Evolutionary conservation across 2,113 vertebrate genomes (phyloP).

Genomic region (Eptesicus fuscus): DNA sequence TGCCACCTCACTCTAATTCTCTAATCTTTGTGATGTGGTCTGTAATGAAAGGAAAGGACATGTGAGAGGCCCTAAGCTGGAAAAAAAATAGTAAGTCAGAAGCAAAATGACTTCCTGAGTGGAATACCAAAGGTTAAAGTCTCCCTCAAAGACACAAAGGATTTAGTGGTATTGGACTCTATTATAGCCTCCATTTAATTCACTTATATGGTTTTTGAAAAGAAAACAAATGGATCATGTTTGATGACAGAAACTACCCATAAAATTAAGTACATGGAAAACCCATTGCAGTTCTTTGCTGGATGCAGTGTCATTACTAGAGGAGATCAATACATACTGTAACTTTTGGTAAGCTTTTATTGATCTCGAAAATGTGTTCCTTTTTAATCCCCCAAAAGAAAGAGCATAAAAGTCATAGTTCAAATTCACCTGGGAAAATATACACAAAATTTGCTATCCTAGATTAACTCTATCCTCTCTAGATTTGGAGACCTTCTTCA

Average conservation of each 20-base stretch:
- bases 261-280: conserved; percentile 29
- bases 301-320: neutral
- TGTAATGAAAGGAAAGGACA: neutral
- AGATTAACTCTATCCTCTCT: neutral
- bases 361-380: conserved; percentile 10
- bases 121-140: neutral
- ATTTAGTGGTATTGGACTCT: neutral
- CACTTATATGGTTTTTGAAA: neutral
- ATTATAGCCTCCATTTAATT: neutral
- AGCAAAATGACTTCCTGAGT: neutral
- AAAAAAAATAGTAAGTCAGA: neutral
- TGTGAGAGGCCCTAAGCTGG: neutral
- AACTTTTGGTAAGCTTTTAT: conserved; percentile 28
- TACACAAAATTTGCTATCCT: neutral
- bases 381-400: conserved; percentile 2
- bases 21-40: neutral
- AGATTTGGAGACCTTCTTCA: neutral
- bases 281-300: neutral
- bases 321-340: conserved; percentile 7
- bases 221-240: neutral
- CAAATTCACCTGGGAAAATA: neutral
- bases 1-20: neutral
- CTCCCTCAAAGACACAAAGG: neutral
- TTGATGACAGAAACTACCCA: neutral
- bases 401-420: neutral